A percentile compares a stretch with the other conserved stretches of the same genome.
These are phyloP conservation scores for Penaeus vannamei DNA, from an alignment of 1,140 invertebrate genomes.

Conservation along the genomic window DNA sequence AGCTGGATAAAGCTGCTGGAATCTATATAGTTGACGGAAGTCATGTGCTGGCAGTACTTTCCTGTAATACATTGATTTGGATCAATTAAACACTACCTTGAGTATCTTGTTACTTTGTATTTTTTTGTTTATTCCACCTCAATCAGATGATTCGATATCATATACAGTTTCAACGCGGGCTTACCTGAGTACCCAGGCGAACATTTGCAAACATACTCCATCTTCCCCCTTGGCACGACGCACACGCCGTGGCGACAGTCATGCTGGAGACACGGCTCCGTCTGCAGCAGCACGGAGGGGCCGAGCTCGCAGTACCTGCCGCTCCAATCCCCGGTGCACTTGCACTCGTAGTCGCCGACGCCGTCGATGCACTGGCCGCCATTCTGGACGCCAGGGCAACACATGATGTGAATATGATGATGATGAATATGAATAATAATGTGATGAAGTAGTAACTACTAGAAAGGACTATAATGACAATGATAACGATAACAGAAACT, in stretches of 20 bases:
- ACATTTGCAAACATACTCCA: conserved; percentile 96
- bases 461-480: too few species aligned
- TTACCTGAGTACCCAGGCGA: conserved; percentile 92
- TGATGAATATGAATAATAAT: too few species aligned
- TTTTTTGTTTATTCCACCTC: background rate
- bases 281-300: conserved; percentile 79
- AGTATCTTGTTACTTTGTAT: too few species aligned
- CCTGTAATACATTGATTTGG: conserved; percentile 73
- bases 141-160: background rate
- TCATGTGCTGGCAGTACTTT: conserved; percentile 96
- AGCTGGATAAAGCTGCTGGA: conserved; percentile 94
- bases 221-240: conserved; percentile 85
- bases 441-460: too few species aligned
- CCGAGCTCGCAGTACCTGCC: conserved; percentile 95
- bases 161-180: background rate
- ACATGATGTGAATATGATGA: background rate
- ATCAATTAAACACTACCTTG: background rate
- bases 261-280: conserved; percentile 96
- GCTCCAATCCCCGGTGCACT: conserved; percentile 88
- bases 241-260: conserved; percentile 98
- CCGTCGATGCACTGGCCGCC: conserved; percentile 93
- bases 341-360: conserved; percentile 87
- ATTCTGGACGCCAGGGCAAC: conserved; percentile 78
- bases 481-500: too few species aligned
- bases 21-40: conserved; percentile 92